Conservation (phyloP, 2,113 vertebrate species). For the Dascyllus trimaculatus region DNA sequence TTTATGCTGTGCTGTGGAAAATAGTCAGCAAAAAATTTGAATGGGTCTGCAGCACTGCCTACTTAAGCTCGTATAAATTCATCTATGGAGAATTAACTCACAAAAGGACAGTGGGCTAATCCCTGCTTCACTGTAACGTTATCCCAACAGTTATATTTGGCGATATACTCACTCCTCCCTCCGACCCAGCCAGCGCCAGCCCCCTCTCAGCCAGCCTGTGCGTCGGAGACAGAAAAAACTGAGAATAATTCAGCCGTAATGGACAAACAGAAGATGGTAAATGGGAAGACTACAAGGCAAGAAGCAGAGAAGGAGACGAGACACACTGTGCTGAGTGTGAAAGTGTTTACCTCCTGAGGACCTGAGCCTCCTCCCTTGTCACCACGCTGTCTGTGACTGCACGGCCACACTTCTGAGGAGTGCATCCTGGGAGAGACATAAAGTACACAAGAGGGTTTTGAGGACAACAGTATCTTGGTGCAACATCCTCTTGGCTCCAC, state of each 20-base stretch:
- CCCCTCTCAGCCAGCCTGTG: conserved; percentile 94
- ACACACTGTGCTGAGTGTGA: neutral
- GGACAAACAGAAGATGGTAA: neutral
- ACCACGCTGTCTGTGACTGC: conserved; percentile 89
- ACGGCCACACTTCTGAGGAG: conserved; percentile 93
- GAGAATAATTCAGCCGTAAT: neutral
- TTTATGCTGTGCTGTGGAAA: neutral
- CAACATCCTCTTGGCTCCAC: neutral
- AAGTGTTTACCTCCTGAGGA: conserved; percentile 83
- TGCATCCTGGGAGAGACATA: conserved; percentile 87
- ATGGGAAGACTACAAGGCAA: neutral
- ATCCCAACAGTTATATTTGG: conserved; percentile 1
- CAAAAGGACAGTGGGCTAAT: neutral
- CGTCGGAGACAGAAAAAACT: conserved; percentile 32
- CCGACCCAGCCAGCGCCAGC: conserved; percentile 93
- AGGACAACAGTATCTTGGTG: neutral
- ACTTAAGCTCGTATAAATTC: neutral
- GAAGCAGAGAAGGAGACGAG: neutral
- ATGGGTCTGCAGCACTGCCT: neutral
- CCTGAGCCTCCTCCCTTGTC: conserved; percentile 88
- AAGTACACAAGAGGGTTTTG: neutral
- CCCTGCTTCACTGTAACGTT: neutral
- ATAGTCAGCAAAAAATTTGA: neutral
- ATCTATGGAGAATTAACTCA: neutral
- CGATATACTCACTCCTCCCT: conserved; percentile 93